phyloP scores from a whole-genome alignment of 2,888 invertebrate genomes.

The Nesidiocoris tenuis region DNA sequence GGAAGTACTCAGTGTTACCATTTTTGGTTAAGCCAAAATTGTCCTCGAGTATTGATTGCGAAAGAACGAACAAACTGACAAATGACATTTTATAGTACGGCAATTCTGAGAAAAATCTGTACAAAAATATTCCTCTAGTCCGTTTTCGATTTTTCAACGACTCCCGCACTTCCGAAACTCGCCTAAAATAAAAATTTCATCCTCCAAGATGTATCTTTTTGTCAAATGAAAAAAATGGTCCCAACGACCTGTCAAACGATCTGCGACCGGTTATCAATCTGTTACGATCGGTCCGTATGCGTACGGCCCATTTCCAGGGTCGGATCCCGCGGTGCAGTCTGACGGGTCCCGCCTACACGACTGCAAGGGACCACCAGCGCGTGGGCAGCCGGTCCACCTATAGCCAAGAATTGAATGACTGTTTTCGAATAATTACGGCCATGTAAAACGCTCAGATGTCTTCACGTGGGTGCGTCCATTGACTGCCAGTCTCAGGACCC shows the following conservation, averaged over 20 bases:
- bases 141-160: too few species aligned
- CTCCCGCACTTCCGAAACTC: too few species aligned
- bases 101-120: too few species aligned
- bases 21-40: too few species aligned
- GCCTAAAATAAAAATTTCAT: too few species aligned
- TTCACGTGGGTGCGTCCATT: slow-evolving; percentile 15
- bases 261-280: background rate
- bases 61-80: too few species aligned
- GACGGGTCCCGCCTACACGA: background rate
- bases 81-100: too few species aligned
- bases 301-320: background rate
- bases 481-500: background rate
- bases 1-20: too few species aligned
- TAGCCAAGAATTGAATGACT: slow-evolving; percentile 1
- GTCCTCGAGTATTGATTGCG: too few species aligned
- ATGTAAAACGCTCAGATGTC: slow-evolving; percentile 10
- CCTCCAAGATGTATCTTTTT: too few species aligned
- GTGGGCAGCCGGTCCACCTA: background rate
- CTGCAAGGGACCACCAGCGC: background rate
- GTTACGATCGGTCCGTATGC: background rate
- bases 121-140: too few species aligned
- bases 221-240: background rate
- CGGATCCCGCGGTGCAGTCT: background rate
- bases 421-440: slow-evolving; percentile 23
- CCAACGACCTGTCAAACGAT: background rate